Percentiles rank a stretch among this genome's conserved stretches.
phyloP scores from a whole-genome alignment of 30 jellyfish, hydroid and myxozoan genomes.

The Aurelia sp. region DNA sequence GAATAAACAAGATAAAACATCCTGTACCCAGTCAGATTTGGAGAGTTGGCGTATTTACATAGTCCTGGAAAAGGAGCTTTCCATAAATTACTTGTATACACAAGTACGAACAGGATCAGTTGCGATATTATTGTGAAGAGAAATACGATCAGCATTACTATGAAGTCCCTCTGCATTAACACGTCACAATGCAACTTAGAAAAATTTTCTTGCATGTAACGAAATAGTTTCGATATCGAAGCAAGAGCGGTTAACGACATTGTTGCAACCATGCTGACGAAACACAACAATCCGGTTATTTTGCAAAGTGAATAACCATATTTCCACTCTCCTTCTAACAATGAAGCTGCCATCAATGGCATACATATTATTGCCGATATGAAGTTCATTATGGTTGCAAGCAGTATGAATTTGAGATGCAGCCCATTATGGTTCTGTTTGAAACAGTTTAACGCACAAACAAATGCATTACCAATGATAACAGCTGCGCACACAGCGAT shows the following conservation, averaged over 20 bases:
- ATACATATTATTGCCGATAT: conserved; percentile 89
- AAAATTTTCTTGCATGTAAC: conserved; percentile 43
- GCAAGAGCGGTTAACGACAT: conserved; percentile 85
- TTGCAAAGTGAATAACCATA: conserved; percentile 92
- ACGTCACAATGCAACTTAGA: conserved; percentile 43
- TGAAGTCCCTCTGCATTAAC: conserved; percentile 69
- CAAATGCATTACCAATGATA: conserved; percentile 90
- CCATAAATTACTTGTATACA: conserved; percentile 46
- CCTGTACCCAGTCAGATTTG: conserved; percentile 89
- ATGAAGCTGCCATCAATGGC: conserved; percentile 99
- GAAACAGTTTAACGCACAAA: conserved; percentile 91
- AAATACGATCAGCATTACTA: conserved; percentile 69
- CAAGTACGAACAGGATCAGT: conserved; percentile 57
- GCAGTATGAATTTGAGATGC: conserved; percentile 68
- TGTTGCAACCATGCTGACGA: conserved; percentile 79
- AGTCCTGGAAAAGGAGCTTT: conserved; percentile 81
- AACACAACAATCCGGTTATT: conserved; percentile 88
- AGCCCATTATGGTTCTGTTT: conserved; percentile 47
- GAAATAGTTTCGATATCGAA: conserved; percentile 65
- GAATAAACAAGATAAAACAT: conserved; percentile 93
- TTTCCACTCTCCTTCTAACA: conserved; percentile 94
- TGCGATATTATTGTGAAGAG: conserved; percentile 74
- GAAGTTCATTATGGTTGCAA: conserved; percentile 84
- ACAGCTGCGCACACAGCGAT: conserved; percentile 99
- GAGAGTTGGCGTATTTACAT: conserved; percentile 91